Evolutionary conservation across 2,888 invertebrate genomes (phyloP).

Genomic region (Parascotia fuliginaria): DNA sequence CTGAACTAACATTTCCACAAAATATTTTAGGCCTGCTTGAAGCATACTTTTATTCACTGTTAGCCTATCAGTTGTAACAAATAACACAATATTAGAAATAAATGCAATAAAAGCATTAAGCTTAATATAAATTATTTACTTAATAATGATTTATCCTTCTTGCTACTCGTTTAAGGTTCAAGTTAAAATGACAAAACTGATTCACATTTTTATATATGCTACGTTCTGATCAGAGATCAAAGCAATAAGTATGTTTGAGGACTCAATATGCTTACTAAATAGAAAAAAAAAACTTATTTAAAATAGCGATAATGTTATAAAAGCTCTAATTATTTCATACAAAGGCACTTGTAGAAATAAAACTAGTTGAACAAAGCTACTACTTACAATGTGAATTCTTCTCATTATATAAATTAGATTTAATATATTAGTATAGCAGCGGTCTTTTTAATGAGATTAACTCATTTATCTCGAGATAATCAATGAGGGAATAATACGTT

Average conservation of each 20-base stretch:
- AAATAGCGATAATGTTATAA: conserved; percentile 28
- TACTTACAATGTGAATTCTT: not conserved
- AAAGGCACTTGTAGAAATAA: conserved; percentile 30
- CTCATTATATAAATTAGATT: no score
- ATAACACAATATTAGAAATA: conserved; percentile 2
- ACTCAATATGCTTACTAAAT: not conserved
- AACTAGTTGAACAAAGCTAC: conserved; percentile 12
- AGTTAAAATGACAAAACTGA: no score
- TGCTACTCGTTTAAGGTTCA: no score
- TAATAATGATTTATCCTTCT: no score
- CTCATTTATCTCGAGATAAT: no score
- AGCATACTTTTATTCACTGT: conserved; percentile 3
- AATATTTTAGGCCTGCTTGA: not conserved
- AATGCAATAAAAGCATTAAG: conserved; percentile 2
- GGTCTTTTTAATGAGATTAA: no score
- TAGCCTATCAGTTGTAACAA: no score
- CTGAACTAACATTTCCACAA: not conserved
- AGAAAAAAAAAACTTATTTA: conserved; percentile 13
- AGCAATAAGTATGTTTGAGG: not conserved
- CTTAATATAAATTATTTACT: no score
- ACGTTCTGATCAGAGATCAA: no score
- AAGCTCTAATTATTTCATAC: conserved; percentile 38
- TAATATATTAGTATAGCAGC: no score
- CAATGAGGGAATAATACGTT: no score
- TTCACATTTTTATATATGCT: no score